Evolutionary conservation across 2,797 vertebrate species (phyloP).

Genomic region (Crenuchus spilurus): DNA sequence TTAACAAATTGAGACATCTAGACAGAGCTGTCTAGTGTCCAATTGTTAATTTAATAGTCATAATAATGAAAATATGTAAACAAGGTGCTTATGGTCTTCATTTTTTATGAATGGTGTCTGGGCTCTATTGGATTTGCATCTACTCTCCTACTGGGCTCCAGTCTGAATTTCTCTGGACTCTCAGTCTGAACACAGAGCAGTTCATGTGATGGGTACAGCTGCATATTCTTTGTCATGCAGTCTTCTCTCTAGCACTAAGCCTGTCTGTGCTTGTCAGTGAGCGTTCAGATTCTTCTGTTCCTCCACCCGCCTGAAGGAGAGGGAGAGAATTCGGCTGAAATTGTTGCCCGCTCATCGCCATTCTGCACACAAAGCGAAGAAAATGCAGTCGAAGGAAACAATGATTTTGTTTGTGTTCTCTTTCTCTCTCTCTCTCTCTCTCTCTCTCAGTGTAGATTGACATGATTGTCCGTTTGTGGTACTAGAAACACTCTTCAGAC

Average conservation of each 20-base stretch:
- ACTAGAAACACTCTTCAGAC: slow-evolving; percentile 10
- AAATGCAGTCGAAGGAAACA: slow-evolving; percentile 24
- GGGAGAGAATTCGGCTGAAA: slow-evolving; percentile 3
- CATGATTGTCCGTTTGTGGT: slow-evolving; percentile 3
- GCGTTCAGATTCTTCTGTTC: background rate
- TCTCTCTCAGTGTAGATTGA: background rate
- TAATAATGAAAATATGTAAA: too few species aligned
- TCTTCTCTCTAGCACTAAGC: background rate
- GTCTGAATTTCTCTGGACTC: too few species aligned
- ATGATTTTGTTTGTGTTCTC: background rate
- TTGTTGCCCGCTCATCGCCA: slow-evolving; percentile 10
- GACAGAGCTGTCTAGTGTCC: too few species aligned
- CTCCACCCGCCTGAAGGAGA: background rate
- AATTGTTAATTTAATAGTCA: too few species aligned
- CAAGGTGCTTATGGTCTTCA: too few species aligned
- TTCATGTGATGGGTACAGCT: background rate
- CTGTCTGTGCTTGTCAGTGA: slow-evolving; percentile 13
- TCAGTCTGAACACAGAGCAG: too few species aligned
- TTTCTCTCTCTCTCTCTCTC: background rate
- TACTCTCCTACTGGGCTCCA: background rate
- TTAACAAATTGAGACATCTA: too few species aligned
- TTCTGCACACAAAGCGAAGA: slow-evolving; percentile 1
- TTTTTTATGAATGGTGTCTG: too few species aligned
- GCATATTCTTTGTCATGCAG: background rate
- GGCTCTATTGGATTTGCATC: too few species aligned